Conservation (phyloP, 2,888 invertebrate genomes). For the Callinectes sapidus region DNA sequence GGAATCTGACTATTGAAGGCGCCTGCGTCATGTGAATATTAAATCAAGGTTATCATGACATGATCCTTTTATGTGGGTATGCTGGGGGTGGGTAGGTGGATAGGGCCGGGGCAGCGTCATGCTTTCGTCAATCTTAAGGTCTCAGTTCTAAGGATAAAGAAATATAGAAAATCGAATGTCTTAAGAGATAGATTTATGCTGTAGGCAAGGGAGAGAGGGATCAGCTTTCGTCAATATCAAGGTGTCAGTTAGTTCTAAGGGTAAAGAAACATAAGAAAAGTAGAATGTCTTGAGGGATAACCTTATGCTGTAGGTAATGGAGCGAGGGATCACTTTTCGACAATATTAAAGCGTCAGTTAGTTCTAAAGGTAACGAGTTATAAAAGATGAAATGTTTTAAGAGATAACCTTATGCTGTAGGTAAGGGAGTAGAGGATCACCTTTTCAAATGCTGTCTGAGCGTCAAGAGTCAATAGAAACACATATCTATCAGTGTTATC, state of each 20-base stretch:
- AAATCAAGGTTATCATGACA: not conserved
- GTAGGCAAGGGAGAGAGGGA: not conserved
- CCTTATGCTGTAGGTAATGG: too few species aligned
- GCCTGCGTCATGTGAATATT: not conserved
- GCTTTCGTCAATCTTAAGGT: not conserved
- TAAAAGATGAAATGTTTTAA: not conserved
- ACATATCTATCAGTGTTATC: not conserved
- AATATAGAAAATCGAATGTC: not conserved
- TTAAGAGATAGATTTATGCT: not conserved
- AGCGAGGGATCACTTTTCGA: too few species aligned
- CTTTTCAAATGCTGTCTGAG: not conserved
- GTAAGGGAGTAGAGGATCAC: not conserved
- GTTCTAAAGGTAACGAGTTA: too few species aligned
- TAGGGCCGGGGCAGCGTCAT: not conserved
- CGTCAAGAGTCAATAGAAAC: not conserved
- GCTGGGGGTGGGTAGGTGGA: not conserved
- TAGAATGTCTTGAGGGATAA: too few species aligned
- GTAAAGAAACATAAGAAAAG: too few species aligned
- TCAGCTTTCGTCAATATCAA: too few species aligned
- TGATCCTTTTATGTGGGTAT: not conserved
- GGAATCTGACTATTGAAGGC: not conserved
- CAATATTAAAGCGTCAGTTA: not conserved
- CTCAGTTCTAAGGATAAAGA: not conserved
- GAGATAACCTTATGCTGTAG: not conserved
- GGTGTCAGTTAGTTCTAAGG: too few species aligned